These are phyloP conservation scores for Eremobia ochroleuca DNA, from an alignment of 2,888 invertebrate genomes.

Conservation along the genomic window DNA sequence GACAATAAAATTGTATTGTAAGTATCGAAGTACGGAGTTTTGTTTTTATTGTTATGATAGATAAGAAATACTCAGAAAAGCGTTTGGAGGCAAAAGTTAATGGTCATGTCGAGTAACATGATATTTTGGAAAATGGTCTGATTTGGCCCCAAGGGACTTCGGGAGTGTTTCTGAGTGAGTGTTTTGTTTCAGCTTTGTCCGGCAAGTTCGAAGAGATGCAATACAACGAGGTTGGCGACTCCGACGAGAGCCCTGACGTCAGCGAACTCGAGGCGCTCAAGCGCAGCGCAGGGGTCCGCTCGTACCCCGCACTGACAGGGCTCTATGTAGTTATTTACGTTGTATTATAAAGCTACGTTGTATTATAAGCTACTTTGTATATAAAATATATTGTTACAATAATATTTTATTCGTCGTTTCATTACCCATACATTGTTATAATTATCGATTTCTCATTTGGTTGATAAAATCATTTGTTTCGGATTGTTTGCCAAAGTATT, in stretches of 20 bases:
- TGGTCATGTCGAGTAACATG: conserved; percentile 78
- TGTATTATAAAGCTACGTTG: conserved; percentile 86
- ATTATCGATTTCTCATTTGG: conserved; percentile 21
- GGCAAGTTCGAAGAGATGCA: conserved; percentile 89
- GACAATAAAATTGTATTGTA: conserved; percentile 93
- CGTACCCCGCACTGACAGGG: conserved; percentile 67
- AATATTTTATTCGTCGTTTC: conserved; percentile 78
- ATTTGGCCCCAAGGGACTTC: conserved; percentile 66
- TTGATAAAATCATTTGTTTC: conserved; percentile 26
- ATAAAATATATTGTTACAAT: conserved; percentile 89
- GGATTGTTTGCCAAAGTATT: conserved; percentile 23
- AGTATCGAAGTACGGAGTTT: conserved; percentile 80
- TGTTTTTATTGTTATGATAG: conserved; percentile 54
- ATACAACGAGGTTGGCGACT: conserved; percentile 86
- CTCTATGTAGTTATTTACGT: conserved; percentile 79
- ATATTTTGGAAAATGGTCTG: conserved; percentile 73
- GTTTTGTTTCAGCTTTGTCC: conserved; percentile 83
- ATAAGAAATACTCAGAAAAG: conserved; percentile 66
- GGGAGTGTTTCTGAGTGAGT: conserved; percentile 67
- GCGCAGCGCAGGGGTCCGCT: conserved; percentile 78
- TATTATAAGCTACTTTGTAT: conserved; percentile 89
- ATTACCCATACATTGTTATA: conserved; percentile 49
- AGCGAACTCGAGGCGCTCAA: conserved; percentile 87
- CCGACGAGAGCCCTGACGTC: conserved; percentile 86
- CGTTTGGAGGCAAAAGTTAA: conserved; percentile 75